phyloP scores from a whole-genome alignment of 1,140 invertebrate genomes.

The Drosophila ogumai region DNA sequence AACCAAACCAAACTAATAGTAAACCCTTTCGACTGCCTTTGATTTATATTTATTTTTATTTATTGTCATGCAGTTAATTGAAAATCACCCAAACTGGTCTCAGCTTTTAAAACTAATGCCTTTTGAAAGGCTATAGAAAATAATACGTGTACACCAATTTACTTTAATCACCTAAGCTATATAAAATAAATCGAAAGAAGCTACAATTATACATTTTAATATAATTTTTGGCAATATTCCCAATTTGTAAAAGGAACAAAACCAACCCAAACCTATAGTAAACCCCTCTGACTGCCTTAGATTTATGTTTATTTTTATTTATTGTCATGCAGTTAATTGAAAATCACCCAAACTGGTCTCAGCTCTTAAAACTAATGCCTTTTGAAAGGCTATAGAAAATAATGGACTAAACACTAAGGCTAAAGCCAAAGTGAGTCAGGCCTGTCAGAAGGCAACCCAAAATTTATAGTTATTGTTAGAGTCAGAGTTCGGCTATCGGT shows the following conservation, averaged over 20 bases:
- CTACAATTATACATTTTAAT: no score
- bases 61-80: slow-evolving; percentile 1
- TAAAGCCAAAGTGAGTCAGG: neutral
- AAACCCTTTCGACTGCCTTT: neutral
- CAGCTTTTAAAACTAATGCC: neutral
- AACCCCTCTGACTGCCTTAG: neutral
- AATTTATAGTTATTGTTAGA: slow-evolving; percentile 37
- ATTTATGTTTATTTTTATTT: slow-evolving; percentile 14
- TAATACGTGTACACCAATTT: no score
- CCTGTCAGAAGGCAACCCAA: slow-evolving; percentile 11
- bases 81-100: neutral
- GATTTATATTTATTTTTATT: slow-evolving; percentile 13
- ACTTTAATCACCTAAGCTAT: neutral
- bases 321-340: slow-evolving; percentile 1
- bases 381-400: slow-evolving; percentile 2
- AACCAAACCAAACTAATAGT: neutral
- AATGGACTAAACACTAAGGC: no score
- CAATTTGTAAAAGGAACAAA: neutral
- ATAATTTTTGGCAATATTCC: no score
- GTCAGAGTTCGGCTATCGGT: slow-evolving; percentile 22
- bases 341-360: neutral
- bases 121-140: slow-evolving; percentile 1
- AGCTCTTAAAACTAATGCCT: neutral
- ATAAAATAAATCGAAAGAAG: neutral
- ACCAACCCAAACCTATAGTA: neutral